Conservation (phyloP, 2,113 vertebrate species). For the Lophotis ruficrista region DNA sequence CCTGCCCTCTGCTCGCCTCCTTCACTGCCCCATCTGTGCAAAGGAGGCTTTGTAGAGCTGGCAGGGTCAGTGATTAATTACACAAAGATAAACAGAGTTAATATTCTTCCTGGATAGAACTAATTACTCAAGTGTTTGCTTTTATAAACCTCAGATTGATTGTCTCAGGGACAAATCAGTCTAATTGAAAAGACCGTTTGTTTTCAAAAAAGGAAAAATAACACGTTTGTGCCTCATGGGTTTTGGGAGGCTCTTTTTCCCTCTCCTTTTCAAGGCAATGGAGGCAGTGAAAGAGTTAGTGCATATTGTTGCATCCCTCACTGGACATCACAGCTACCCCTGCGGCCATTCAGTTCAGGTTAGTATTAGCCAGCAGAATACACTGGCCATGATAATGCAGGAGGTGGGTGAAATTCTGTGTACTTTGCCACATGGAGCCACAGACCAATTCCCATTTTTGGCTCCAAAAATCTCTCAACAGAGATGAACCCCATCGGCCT, state of each 20-base stretch:
- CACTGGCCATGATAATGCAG: background rate
- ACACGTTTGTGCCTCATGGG: background rate
- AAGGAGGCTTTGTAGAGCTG: slow-evolving; percentile 46
- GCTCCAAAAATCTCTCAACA: background rate
- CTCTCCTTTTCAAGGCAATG: background rate
- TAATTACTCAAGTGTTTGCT: slow-evolving; percentile 81
- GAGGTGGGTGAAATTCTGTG: background rate
- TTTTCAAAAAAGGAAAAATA: slow-evolving; percentile 53
- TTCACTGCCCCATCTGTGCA: slow-evolving; percentile 53
- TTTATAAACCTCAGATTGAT: slow-evolving; percentile 77
- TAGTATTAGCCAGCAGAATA: background rate
- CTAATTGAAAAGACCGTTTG: slow-evolving; percentile 79
- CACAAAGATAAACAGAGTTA: slow-evolving; percentile 80
- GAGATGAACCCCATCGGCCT: background rate
- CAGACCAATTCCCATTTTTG: background rate
- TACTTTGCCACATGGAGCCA: background rate
- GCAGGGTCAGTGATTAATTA: slow-evolving; percentile 80
- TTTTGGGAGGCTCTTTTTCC: background rate
- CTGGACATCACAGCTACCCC: background rate
- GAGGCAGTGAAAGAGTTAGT: background rate
- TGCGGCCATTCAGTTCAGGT: background rate
- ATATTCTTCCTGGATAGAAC: slow-evolving; percentile 80
- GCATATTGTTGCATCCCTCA: background rate
- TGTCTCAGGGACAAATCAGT: slow-evolving; percentile 72
- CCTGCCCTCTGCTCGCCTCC: slow-evolving; percentile 35